Conservation (phyloP, 2,113 vertebrate genomes). For the Taurulus bubalis region DNA sequence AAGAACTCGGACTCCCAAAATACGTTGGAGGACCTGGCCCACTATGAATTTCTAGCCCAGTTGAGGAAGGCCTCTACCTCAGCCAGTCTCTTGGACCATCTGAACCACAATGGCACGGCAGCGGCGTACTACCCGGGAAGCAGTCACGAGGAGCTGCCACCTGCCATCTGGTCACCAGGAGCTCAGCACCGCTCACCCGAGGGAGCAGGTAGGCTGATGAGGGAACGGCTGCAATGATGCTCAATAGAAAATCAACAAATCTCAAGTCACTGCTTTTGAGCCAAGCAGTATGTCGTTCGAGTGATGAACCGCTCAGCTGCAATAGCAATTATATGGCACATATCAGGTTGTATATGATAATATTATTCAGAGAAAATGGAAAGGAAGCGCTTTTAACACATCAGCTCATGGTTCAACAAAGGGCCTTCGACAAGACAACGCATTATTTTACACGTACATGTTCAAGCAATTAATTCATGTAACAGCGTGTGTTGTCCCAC, state of each 20-base stretch:
- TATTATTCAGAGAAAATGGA: constrained; percentile 9
- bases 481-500: neutral
- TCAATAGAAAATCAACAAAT: neutral
- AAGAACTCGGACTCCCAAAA: constrained; percentile 73
- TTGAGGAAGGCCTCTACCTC: constrained; percentile 75
- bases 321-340: neutral
- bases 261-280: neutral
- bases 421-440: too few species aligned
- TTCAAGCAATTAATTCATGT: neutral
- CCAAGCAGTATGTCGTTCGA: neutral
- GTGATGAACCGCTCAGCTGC: neutral
- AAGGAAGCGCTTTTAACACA: neutral
- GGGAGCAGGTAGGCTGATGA: constrained; percentile 66
- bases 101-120: constrained; percentile 66
- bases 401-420: neutral
- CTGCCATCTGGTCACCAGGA: constrained; percentile 80
- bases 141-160: constrained; percentile 68
- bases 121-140: constrained; percentile 48
- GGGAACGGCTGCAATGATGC: neutral
- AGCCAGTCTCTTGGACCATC: constrained; percentile 54
- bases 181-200: constrained; percentile 75
- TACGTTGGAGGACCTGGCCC: constrained; percentile 75
- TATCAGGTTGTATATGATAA: constrained; percentile 35
- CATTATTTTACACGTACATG: neutral
- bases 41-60: constrained; percentile 78